Base-by-base conservation (phyloP, 2,113 vertebrate species). In the Melanostigma gelatinosum region DNA sequence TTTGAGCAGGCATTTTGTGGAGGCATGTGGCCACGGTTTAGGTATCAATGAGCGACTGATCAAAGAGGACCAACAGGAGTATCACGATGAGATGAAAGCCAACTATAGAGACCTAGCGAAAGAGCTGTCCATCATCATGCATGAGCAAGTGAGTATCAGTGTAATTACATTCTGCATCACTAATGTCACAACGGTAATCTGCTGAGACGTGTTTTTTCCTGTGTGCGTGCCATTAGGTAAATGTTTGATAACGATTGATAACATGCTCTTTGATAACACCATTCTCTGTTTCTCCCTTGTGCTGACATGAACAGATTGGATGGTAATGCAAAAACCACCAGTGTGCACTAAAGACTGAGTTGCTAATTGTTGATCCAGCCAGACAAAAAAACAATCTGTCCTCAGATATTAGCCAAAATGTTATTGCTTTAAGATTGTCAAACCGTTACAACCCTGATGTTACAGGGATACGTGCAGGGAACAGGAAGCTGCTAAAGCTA, bases 71-170 rank as follows among this genome's bases (percentile, higher is more conserved):
- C 98, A 98, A 78, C 91, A 98, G 86, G 97, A 99, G 89, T 99
- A 99, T 87, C 98, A 99, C 79, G 97, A 99, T 70, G 97, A 99
- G 93, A 98, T 99, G 97, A 99, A 99, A 85, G 96, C 97, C 54
- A 99, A 96, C 93, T 99, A 99, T 85, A 95, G 97, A 90, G 97
- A 99, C 84, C 95, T 99, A 86, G 96, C 96, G 48, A 96, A 96
- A 92, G 97, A 99, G 87, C 96, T 99, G 66, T 98, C 97, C 32
- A 96, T 97, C 94, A 99, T 99, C 93, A 99, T 99, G 98, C 97
- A 96, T 12, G 98, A 99, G 83, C 97, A 97, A 90, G 98, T 99
- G 90, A 83, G 83, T 93, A 62, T 10, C 57, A 12, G 40, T n/a
- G 34, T 74, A 32, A 70, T 79, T 58, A 54, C 9, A 73, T 1